Base-by-base conservation (phyloP, 2,888 invertebrate genomes). In the Aethes cnicana region DNA sequence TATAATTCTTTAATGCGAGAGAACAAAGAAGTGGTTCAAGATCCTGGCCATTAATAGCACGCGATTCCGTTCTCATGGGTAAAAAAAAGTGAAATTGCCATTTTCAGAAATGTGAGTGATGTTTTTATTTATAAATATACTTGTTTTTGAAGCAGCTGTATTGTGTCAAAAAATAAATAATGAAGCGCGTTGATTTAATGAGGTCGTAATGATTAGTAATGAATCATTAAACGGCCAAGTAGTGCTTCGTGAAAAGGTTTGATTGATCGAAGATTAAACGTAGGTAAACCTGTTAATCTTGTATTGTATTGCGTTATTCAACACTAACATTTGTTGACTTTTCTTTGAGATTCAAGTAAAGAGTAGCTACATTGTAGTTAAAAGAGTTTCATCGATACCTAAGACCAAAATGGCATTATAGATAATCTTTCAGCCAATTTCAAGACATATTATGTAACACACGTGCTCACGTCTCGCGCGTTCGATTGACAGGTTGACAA, bases 1-100 rank as follows among this genome's bases (percentile, higher is more conserved):
- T 61, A 64, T 62, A 63, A 57, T 59, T 56, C 48, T 58, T 62
- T 62, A 68, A 66, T 58, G 53, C 48, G 37, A 47, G 56, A 56
- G 60, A 74, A 73, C 69, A 68, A 72, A 69, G 65, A 68, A 63
- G 59, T 54, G 54, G 53, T 44, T 47, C 62, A 53, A 54, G 58
- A 63, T 63, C 64, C 39, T 33, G 17, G 23, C 37, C 58, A 68
- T 68, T 66, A 63, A 57, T 60, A 63, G 53, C 74, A 78, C 76
- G 78, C 78, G 66, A 78, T 70, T 52, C 53, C 14, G 63, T 73
- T 77, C 74, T 59, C 77, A 72, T 67, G 30, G 12, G 39, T 25
- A 39, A 28, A 26, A 9, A 48, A 16, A 18, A 47, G 23, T 9
- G 11, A 26, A 30, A 17, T 37, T 23, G 41, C 33, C 33, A 20